These are phyloP conservation scores for Taurulus bubalis DNA, from an alignment of 2,113 vertebrate genomes.

Conservation along the genomic window DNA sequence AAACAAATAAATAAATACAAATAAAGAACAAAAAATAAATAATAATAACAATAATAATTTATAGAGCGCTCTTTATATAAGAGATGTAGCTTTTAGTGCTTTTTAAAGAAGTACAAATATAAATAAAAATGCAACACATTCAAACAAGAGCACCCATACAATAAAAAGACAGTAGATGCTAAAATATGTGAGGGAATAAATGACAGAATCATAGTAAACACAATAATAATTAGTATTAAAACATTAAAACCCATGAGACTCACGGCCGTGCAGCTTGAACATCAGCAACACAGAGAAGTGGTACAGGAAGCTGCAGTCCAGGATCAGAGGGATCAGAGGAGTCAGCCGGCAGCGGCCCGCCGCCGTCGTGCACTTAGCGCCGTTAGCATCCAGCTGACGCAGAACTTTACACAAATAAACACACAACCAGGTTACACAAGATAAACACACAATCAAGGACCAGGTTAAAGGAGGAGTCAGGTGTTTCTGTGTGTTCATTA, in stretches of 20 bases:
- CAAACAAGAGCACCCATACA: background rate
- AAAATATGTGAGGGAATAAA: background rate
- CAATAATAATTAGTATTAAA: background rate
- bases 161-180: background rate
- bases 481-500: background rate
- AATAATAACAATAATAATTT: no score
- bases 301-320: conserved; percentile 97
- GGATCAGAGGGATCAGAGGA: conserved; percentile 94
- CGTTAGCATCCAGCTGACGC: conserved; percentile 93
- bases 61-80: background rate
- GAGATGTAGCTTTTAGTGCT: background rate
- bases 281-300: conserved; percentile 93
- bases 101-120: background rate
- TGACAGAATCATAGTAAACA: background rate
- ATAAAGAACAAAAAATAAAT: no score
- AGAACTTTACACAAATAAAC: conserved; percentile 80
- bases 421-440: background rate
- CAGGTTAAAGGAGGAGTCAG: background rate
- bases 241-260: no score
- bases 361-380: conserved; percentile 89
- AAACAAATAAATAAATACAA: no score
- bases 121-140: background rate
- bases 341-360: conserved; percentile 94
- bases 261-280: conserved; percentile 96
- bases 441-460: background rate